These are phyloP conservation scores for Serrognathus titanus DNA, from an alignment of 2,888 invertebrate species.

Conservation along the genomic window DNA sequence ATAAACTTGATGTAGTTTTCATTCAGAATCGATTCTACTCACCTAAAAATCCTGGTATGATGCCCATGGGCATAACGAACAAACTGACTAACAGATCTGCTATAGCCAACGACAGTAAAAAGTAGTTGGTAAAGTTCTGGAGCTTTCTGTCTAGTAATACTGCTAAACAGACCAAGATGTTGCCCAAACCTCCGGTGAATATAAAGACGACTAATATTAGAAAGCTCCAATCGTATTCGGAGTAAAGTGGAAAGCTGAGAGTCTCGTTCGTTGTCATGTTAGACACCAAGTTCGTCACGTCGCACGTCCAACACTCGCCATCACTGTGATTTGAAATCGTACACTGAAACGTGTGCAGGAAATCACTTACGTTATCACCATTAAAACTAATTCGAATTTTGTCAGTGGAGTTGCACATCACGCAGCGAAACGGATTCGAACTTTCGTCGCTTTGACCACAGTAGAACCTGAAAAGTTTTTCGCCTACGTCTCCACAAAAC, in stretches of 20 bases:
- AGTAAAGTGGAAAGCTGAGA: conserved; percentile 8
- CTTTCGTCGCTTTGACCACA: conserved; percentile 24
- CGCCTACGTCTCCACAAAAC: conserved; percentile 22
- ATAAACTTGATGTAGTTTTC: too few relatives aligned
- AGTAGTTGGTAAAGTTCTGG: conserved; percentile 95
- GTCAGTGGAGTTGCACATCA: conserved; percentile 18
- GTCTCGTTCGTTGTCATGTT: conserved; percentile 4
- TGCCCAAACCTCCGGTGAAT: conserved; percentile 84
- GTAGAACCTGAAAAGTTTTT: conserved; percentile 25
- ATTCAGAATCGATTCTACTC: conserved; percentile 45
- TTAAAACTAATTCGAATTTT: conserved; percentile 12
- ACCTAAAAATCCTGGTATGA: conserved; percentile 92
- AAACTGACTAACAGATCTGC: conserved; percentile 91
- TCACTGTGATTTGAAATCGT: conserved; percentile 12
- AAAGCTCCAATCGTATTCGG: conserved; percentile 74
- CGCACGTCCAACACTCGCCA: conserved; percentile 12
- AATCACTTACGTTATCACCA: conserved; percentile 12
- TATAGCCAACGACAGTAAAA: conserved; percentile 86
- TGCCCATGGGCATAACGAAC: conserved; percentile 94
- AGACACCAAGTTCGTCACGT: background rate
- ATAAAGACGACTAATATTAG: conserved; percentile 82
- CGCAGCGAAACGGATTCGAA: conserved; percentile 21
- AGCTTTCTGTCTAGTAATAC: conserved; percentile 85
- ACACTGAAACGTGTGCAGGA: conserved; percentile 14
- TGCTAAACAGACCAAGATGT: conserved; percentile 89